Base-by-base conservation (phyloP, 2,113 vertebrate genomes). In the Tyto alba region DNA sequence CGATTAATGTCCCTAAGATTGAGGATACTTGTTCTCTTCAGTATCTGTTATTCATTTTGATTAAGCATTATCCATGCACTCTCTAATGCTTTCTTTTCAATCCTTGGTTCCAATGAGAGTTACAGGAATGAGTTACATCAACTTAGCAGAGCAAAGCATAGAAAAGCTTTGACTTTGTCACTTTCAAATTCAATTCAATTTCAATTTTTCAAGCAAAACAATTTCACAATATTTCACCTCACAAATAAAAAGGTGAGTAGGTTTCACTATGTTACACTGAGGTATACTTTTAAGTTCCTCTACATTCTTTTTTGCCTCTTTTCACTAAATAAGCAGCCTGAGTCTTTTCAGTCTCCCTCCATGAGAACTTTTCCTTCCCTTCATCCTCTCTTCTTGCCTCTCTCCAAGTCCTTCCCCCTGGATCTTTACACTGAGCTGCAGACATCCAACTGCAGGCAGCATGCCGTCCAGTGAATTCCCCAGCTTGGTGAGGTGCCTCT, bases 61-160 rank as follows among this genome's bases (percentile, higher is more conserved):
- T 69, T 69, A 48, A 6, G 7, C 5, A 11, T 40, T 30, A 29
- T 30, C 63, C 63, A 40, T 10, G 38, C 1, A 1, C 29, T 68
- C 59, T 19, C 30, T 5, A 21, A 9, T 3, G 27, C 15, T 63
- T 77, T 63, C 21, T 34, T 66, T n/a, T 64, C 64, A 56, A 45
- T 48, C 56, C 57, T 48, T 34, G 34, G 12, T 55, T 82, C 75
- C 84, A 34, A 5, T 14, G 16, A 57, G 40, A 76, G 8, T 74
- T 38, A 11, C 0, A 0, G 64, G 55, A 84, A 34, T 0, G 6
- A 52, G 36, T 13, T 16, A 25, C 15, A 17, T 2, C 3, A 1
- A 30, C 15, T 68, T 48, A 86, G 36, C 36, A 66, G 62, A 23
- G 43, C 18, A 26, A 84, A 62, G 60, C 38, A 16, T 1, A 43